Evolutionary conservation across 35 echinoderm and acorn worm genomes (phyloP).

Genomic region (Diadema setosum): DNA sequence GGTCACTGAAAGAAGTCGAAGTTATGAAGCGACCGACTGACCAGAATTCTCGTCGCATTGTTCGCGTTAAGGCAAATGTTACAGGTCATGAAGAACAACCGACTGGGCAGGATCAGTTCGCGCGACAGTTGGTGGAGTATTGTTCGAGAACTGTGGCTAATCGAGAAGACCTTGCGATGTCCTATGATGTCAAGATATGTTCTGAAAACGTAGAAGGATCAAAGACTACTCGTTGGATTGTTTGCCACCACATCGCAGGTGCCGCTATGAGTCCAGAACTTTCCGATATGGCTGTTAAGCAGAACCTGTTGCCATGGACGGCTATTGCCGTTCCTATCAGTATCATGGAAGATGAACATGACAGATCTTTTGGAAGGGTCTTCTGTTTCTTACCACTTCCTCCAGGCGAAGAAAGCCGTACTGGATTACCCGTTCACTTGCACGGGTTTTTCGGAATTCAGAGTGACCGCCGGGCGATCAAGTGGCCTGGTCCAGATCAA

Average conservation of each 20-base stretch:
- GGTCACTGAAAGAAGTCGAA: not conserved
- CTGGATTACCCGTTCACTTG: slow-evolving; percentile 82
- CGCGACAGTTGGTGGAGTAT: not conserved
- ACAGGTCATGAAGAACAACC: not conserved
- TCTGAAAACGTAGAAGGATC: not conserved
- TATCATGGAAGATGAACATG: not conserved
- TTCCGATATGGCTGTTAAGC: not conserved
- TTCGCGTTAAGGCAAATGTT: too few relatives aligned
- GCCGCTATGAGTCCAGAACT: not conserved
- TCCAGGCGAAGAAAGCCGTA: slow-evolving; percentile 16
- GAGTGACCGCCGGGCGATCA: slow-evolving; percentile 63
- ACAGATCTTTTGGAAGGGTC: slow-evolving; percentile 15
- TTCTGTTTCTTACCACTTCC: slow-evolving; percentile 93
- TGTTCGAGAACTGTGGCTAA: not conserved
- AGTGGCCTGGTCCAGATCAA: slow-evolving; percentile 73
- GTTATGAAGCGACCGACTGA: not conserved
- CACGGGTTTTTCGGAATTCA: slow-evolving; percentile 85
- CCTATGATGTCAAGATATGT: too few relatives aligned
- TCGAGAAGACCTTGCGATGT: not conserved
- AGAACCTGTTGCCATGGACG: not conserved
- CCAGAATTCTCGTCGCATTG: not conserved
- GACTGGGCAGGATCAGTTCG: not conserved
- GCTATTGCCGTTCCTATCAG: not conserved
- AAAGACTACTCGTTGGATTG: not conserved
- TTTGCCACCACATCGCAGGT: not conserved